A percentile compares a stretch with the other conserved stretches of the same genome.
phyloP scores from a whole-genome alignment of 2,797 vertebrate species.

The Falco peregrinus region DNA sequence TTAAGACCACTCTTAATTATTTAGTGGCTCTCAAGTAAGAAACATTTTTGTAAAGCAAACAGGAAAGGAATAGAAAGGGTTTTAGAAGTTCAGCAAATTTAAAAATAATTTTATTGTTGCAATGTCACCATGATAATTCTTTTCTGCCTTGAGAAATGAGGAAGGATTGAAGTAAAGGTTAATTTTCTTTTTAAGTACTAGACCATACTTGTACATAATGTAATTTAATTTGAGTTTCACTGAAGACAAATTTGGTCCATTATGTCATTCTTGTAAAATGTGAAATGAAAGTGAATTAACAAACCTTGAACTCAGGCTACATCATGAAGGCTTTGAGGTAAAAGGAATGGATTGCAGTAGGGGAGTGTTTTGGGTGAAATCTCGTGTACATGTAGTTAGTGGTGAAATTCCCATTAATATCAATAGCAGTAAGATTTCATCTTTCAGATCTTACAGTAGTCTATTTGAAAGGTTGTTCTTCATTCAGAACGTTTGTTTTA shows the following conservation, averaged over 20 bases:
- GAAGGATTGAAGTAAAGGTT: slow-evolving; percentile 31
- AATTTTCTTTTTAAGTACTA: slow-evolving; percentile 53
- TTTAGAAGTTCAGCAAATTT: background rate
- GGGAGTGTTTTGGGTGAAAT: background rate
- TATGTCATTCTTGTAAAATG: slow-evolving; percentile 38
- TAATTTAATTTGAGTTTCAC: slow-evolving; percentile 53
- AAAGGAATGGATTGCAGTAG: background rate
- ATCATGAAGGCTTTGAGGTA: background rate
- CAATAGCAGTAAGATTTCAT: background rate
- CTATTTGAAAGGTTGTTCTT: background rate
- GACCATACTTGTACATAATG: background rate
- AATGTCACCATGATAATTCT: background rate
- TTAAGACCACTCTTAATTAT: background rate
- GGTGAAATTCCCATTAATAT: background rate
- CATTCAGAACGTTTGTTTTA: background rate
- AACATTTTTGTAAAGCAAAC: background rate
- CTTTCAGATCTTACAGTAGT: background rate
- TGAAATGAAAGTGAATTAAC: slow-evolving; percentile 34
- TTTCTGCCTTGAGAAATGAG: background rate
- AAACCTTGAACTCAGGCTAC: background rate
- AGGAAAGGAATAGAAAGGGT: background rate
- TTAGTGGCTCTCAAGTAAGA: background rate
- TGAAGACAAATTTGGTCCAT: slow-evolving; percentile 35
- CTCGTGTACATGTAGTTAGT: background rate
- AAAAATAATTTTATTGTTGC: background rate